Percentiles rank a stretch among this genome's conserved stretches.
These are phyloP conservation scores for Cephus nigrinus DNA, from an alignment of 2,888 invertebrate species.

Conservation along the genomic window DNA sequence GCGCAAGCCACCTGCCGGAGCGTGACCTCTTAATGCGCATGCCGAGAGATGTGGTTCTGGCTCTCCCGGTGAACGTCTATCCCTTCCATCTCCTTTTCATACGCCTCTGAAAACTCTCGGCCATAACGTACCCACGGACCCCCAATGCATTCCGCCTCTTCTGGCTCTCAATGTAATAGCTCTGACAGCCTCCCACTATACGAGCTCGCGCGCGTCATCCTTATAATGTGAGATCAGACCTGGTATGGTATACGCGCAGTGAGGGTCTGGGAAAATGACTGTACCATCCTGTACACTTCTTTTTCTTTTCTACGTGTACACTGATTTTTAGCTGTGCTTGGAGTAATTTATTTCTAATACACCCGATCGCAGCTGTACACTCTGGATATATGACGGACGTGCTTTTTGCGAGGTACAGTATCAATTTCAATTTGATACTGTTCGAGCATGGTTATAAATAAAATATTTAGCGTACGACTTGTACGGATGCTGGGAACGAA, in stretches of 20 bases:
- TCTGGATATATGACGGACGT: conserved; percentile 28
- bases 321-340: background rate
- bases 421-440: background rate
- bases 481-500: background rate
- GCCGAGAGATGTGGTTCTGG: conserved; percentile 27
- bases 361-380: background rate
- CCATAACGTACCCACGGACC: conserved; percentile 9
- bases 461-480: background rate
- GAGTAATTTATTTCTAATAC: background rate
- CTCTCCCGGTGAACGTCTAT: conserved; percentile 17
- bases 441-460: background rate
- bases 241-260: conserved; percentile 5
- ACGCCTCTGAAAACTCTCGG: conserved; percentile 4
- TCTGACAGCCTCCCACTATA: conserved; percentile 41
- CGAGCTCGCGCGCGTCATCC: conserved; percentile 26
- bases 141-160: conserved; percentile 24
- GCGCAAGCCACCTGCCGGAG: conserved; percentile 59
- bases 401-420: background rate
- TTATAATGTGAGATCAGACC: conserved; percentile 13
- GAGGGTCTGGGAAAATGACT: conserved; percentile 41
- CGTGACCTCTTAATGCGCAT: conserved; percentile 59
- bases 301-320: background rate
- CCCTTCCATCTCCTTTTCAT: conserved; percentile 22
- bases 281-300: conserved; percentile 18
- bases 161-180: conserved; percentile 41